phyloP scores from a whole-genome alignment of 2,888 invertebrate genomes.

The Agrilus biguttatus region DNA sequence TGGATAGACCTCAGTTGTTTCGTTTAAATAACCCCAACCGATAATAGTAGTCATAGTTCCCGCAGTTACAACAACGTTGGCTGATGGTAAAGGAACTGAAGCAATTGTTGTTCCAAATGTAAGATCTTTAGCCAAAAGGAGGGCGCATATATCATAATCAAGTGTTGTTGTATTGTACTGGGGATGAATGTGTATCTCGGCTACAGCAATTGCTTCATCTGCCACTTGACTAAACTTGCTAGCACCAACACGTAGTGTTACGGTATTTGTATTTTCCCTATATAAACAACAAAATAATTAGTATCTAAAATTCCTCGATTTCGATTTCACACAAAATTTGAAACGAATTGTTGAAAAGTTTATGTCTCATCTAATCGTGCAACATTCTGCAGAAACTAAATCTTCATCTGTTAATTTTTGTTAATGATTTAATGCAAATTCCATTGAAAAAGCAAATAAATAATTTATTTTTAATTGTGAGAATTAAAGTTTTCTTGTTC shows the following conservation, averaged over 20 bases:
- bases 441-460: no score
- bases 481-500: no score
- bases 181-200: constrained; percentile 1
- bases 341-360: no score
- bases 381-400: no score
- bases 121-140: not conserved
- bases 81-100: not conserved
- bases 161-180: not conserved
- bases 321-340: no score
- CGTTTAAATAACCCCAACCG: constrained; percentile 2
- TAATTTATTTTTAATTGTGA: no score
- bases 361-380: no score
- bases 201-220: not conserved
- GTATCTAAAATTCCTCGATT: no score
- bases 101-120: not conserved
- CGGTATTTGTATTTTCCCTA: not conserved
- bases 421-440: no score
- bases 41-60: not conserved
- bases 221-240: not conserved
- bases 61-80: not conserved
- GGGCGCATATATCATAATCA: constrained; percentile 2
- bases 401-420: no score
- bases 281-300: not conserved
- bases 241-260: constrained; percentile 2
- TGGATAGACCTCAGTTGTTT: constrained; percentile 13